Percentiles rank a stretch among this genome's conserved stretches.
phyloP scores from a whole-genome alignment of 2,113 vertebrate species.

The Todiramphus saurophagus region DNA sequence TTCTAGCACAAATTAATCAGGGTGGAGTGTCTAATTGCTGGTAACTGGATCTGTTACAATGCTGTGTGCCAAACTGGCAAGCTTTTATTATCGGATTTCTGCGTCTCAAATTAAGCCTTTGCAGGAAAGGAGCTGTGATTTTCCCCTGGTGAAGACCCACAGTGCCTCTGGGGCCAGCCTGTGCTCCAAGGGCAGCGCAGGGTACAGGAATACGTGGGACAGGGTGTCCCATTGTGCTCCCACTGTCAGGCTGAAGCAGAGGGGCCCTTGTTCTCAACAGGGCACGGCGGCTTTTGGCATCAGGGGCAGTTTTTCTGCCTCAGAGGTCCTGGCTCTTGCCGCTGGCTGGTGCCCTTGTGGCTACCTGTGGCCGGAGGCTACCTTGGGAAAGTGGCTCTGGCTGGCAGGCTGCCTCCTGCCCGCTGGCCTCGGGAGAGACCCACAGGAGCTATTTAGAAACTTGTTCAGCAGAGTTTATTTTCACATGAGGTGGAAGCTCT shows the following conservation, averaged over 20 bases:
- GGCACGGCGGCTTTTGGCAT: background rate
- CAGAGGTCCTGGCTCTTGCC: background rate
- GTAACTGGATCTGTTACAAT: conserved; percentile 48
- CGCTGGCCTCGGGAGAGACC: rapidly evolving
- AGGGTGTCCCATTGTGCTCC: background rate
- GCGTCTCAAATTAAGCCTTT: background rate
- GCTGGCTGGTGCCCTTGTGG: rapidly evolving
- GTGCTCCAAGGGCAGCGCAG: rapidly evolving
- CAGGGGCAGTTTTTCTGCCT: background rate
- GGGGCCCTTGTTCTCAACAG: background rate
- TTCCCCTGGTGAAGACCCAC: background rate
- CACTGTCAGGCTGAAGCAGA: rapidly evolving
- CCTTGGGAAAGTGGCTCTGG: background rate
- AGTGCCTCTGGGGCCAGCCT: rapidly evolving
- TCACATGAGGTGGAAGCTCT: background rate
- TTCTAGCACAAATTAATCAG: conserved; percentile 48
- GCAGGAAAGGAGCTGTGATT: background rate
- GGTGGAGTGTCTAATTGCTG: conserved; percentile 62
- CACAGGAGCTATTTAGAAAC: background rate
- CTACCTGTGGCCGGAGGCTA: rapidly evolving
- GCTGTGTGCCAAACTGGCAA: conserved; percentile 18
- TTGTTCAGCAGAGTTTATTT: background rate
- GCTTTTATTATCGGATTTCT: background rate
- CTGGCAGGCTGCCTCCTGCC: background rate
- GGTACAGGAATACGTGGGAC: background rate